Base-by-base conservation (phyloP, 2,113 vertebrate genomes). In the Anas platyrhynchos region DNA sequence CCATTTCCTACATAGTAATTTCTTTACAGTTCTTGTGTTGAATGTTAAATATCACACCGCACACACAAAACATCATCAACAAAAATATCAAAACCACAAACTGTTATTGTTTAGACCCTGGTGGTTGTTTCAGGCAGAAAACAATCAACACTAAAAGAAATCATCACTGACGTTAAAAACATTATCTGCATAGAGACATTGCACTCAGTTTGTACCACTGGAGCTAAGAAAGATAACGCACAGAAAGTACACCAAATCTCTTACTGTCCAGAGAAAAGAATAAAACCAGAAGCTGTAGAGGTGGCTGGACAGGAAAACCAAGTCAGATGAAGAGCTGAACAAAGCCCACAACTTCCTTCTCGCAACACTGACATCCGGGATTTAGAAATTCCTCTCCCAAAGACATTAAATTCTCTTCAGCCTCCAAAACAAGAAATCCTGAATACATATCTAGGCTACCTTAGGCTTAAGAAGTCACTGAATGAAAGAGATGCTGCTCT, bases 241-340 rank as follows among this genome's bases (percentile, higher is more conserved):
- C 20, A 5, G 4, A 62, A 83, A 63, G 4, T 32, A 74, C 56
- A 48, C 16, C 13, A 36, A 65, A 36, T 36, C 65, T 86, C 72
- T 46, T 66, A 4, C 72, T 65, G 23, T 26, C 26, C 43, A 17
- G 76, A 61, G 54, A 43, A 74, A 50, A 65, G 54, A 77, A 68
- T 56, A 80, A 83, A 91, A 54, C 61, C 34, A 89, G 59, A 76
- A 41, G 43, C 14, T 31, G 52, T 62, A n/a, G 55, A 74, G 76
- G 76, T 13, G 16, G n/a, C 84, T 0, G 1, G 67, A 48, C 67
- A 80, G 77, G 66, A 84, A 86, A 93, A 63, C 2, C 18, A 59
- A 56, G 38, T 44, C 50, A 88, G 85, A 50, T 59, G 88, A 69
- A 86, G 55, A 83, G 44, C 50, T 77, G 85, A 73, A 83, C 75